Base-by-base conservation (phyloP, 2,113 vertebrate species). In the Agelaius tricolor region DNA sequence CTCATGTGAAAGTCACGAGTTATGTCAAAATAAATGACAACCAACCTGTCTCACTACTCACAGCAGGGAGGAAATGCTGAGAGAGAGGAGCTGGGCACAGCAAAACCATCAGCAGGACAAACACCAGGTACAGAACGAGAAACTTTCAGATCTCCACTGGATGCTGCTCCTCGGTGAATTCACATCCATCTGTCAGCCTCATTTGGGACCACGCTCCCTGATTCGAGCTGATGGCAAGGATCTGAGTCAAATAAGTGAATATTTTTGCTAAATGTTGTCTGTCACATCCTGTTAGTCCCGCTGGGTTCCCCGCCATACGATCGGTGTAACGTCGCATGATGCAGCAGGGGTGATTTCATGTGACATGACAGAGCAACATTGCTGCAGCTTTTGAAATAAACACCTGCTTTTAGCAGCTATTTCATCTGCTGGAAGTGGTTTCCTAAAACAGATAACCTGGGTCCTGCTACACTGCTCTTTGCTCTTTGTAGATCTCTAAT, bases 191-290 rank as follows among this genome's bases (percentile, higher is more conserved):
- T 95, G 92, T 90, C 95, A 96, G 23, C 31, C 92, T 52, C 75
- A 44, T 28, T 79, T 69, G 89, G 24, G 80, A 47, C 79, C 90
- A 23, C 2, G 1, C 71, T 37, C 66, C 47, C 93, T 97, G 73
- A 96, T 96, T 79, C 33, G 87, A 96, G 89, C 44, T 75, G 94
- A 97, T 97, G 87, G 84, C 17, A 61, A 72, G 47, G 49, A 89
- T 92, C 71, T 81, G 86, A 94, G 51, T 94, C 74, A 94, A 83
- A 72, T 55, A 90, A 93, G 79, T 86, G 67, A 96, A 51, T 79
- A 92, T 92, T 94, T 90, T 95, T 90, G 85, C 94, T 96, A 81
- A 93, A 85, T 97, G 92, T 84, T 97, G 90, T 89, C 91, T 97
- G 94, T 97, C 96, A 94, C 76, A 96, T 96, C 61, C 62, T 10